Percentiles rank a stretch among this genome's conserved stretches.
Evolutionary conservation across 1,140 invertebrate species (phyloP).

Genomic region (Akabosia matsudoensis): DNA sequence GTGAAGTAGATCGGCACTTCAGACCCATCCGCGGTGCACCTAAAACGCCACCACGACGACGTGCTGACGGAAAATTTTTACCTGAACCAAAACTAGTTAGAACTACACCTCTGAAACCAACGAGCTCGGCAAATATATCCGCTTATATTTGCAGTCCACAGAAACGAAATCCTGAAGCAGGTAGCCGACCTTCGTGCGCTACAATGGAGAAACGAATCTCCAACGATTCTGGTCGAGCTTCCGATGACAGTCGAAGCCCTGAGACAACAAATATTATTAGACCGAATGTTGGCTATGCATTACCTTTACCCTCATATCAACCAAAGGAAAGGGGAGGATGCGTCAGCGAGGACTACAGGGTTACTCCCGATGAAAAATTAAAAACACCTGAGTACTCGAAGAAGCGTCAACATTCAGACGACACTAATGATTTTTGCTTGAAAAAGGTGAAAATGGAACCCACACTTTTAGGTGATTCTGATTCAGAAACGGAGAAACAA

Average conservation of each 20-base stretch:
- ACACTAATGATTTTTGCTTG: no score
- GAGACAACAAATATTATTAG: neutral
- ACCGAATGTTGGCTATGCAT: neutral
- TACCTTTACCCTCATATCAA: neutral
- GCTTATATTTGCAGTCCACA: neutral
- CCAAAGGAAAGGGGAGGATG: neutral
- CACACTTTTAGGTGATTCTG: no score
- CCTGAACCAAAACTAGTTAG: neutral
- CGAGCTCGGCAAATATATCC: neutral
- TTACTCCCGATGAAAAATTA: neutral
- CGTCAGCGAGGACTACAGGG: neutral
- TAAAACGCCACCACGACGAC: neutral
- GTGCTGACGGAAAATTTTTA: neutral
- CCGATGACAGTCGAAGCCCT: slow-evolving; percentile 16
- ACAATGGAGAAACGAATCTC: slow-evolving; percentile 7
- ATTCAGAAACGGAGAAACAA: no score
- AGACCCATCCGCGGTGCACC: neutral
- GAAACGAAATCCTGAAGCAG: neutral
- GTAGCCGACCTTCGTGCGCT: neutral
- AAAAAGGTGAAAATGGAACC: neutral
- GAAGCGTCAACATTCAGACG: neutral
- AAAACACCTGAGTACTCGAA: neutral
- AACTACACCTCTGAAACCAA: neutral
- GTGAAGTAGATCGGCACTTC: slow-evolving; percentile 7
- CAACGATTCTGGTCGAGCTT: neutral